Evolutionary conservation across 2,888 invertebrate species (phyloP).

Genomic region (Galeopsomyia nigrocyanea): DNA sequence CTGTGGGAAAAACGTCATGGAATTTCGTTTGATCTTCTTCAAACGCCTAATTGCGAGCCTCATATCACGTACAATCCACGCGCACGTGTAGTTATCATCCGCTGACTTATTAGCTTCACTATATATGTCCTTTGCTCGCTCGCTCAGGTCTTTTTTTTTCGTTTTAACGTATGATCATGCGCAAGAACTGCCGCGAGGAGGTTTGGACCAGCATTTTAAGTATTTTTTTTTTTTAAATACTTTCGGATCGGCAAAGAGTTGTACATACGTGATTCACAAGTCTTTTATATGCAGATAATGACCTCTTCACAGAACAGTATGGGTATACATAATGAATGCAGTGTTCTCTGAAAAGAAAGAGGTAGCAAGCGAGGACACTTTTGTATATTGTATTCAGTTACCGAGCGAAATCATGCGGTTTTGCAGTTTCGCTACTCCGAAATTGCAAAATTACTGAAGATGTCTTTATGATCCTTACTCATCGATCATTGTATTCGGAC

Average conservation of each 20-base stretch:
- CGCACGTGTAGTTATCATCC: slow-evolving; percentile 5
- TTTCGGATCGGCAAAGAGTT: slow-evolving; percentile 14
- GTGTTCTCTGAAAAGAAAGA: no score
- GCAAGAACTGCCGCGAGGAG: no score
- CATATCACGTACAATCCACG: neutral
- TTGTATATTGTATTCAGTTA: no score
- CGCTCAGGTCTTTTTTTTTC: neutral
- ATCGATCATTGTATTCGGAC: no score
- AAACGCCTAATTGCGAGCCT: slow-evolving; percentile 24
- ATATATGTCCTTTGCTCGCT: neutral
- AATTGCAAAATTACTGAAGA: no score
- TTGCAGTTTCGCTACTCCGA: no score
- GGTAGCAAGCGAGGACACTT: no score
- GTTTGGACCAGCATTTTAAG: slow-evolving; percentile 15
- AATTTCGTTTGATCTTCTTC: slow-evolving; percentile 24
- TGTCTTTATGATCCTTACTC: no score
- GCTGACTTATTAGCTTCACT: neutral
- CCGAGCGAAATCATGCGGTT: no score
- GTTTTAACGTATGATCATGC: slow-evolving; percentile 3
- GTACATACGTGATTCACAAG: slow-evolving; percentile 22
- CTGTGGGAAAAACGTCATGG: neutral
- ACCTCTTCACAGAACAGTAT: no score
- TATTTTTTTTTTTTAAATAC: no score
- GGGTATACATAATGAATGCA: no score
- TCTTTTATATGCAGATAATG: slow-evolving; percentile 5